Conservation (phyloP, 1,140 invertebrate species). For the Harlomillsia oculata region DNA sequence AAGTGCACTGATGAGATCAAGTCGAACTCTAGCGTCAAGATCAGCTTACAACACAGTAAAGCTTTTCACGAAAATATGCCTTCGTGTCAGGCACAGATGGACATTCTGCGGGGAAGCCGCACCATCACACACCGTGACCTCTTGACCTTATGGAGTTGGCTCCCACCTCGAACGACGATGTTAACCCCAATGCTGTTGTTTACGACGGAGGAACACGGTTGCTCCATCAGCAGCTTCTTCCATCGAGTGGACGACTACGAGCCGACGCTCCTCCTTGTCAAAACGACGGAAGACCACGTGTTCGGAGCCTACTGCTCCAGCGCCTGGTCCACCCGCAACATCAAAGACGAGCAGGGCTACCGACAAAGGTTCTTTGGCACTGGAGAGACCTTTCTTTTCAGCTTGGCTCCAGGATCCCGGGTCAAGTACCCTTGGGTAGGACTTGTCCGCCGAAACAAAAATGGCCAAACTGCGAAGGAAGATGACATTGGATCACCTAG, state of each 20-base stretch:
- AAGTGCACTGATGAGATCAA: too few relatives aligned
- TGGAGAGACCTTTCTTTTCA: conserved; percentile 94
- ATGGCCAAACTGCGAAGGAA: conserved; percentile 46
- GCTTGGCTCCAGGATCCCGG: conserved; percentile 72
- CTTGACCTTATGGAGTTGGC: conserved; percentile 84
- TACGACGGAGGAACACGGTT: conserved; percentile 92
- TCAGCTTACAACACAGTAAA: conserved; percentile 67
- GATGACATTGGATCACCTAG: conserved; percentile 4
- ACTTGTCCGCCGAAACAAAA: conserved; percentile 48
- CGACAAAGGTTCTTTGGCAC: conserved; percentile 89
- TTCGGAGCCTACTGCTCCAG: conserved; percentile 91
- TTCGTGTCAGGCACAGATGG: conserved; percentile 79
- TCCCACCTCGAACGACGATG: conserved; percentile 89
- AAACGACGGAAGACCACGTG: conserved; percentile 85
- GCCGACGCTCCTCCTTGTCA: conserved; percentile 84
- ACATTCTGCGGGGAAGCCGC: too few relatives aligned
- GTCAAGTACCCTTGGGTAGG: conserved; percentile 89
- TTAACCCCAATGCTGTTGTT: conserved; percentile 88
- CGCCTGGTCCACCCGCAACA: conserved; percentile 73
- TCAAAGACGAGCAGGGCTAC: conserved; percentile 76
- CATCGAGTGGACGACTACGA: conserved; percentile 82
- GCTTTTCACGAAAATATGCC: conserved; percentile 77
- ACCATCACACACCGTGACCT: conserved; percentile 70
- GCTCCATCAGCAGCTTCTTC: conserved; percentile 87
- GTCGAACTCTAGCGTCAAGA: too few relatives aligned